Conservation (phyloP, 2,888 invertebrate species). For the Patella pellucida region DNA sequence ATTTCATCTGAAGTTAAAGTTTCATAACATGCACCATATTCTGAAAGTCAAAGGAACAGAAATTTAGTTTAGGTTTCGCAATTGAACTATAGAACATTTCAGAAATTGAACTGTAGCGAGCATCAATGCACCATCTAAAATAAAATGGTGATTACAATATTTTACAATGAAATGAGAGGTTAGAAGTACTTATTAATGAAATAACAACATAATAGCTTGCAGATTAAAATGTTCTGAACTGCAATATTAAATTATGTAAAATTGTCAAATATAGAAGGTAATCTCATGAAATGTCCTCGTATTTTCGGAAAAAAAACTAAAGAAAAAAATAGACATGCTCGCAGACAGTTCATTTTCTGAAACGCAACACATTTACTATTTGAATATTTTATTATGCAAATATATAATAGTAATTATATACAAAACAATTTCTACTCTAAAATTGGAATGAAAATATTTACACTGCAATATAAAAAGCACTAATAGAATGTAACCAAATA, state of each 20-base stretch:
- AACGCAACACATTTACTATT: background rate
- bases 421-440: no score
- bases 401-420: no score
- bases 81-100: background rate
- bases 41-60: background rate
- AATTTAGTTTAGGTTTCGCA: background rate
- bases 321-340: background rate
- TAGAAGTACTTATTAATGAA: no score
- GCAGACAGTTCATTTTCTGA: background rate
- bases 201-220: no score
- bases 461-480: no score
- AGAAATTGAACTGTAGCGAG: conserved; percentile 2
- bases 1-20: no score
- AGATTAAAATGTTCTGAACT: no score
- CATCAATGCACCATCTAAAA: background rate
- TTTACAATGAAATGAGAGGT: no score
- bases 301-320: background rate
- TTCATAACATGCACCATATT: background rate
- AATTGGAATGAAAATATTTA: no score
- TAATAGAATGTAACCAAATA: no score
- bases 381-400: no score
- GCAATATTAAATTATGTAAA: background rate
- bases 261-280: background rate
- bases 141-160: no score
- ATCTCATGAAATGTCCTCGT: conserved; percentile 10